A percentile compares a stretch with the other conserved stretches of the same genome.
Conservation (phyloP, 2,888 invertebrate genomes). For the Pediacus dermestoides region DNA sequence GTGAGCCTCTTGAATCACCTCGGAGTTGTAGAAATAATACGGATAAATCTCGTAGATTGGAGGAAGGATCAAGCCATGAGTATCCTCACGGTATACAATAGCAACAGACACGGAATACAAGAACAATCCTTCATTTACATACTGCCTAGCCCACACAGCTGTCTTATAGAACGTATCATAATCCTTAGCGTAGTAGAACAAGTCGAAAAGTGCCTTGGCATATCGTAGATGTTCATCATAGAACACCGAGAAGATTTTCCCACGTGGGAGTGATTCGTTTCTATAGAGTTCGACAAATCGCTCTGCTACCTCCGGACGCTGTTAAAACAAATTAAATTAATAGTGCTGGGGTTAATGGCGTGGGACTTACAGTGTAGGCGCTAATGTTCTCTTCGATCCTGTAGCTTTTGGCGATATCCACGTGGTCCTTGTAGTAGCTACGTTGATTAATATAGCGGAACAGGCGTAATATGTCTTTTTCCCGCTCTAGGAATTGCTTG, state of each 20-base stretch:
- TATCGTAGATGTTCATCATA: slow-evolving; percentile 61
- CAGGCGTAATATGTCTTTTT: slow-evolving; percentile 53
- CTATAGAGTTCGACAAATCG: slow-evolving; percentile 56
- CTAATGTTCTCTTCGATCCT: slow-evolving; percentile 58
- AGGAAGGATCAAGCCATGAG: slow-evolving; percentile 63
- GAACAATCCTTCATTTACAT: slow-evolving; percentile 68
- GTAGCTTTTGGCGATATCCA: slow-evolving; percentile 57
- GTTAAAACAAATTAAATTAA: slow-evolving; percentile 28
- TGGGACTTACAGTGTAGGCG: slow-evolving; percentile 47
- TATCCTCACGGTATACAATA: slow-evolving; percentile 61
- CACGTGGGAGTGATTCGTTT: slow-evolving; percentile 55
- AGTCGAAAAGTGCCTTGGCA: slow-evolving; percentile 61
- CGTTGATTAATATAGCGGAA: slow-evolving; percentile 64
- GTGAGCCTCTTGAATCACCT: slow-evolving; percentile 64
- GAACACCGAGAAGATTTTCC: slow-evolving; percentile 60
- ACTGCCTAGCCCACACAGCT: slow-evolving; percentile 64
- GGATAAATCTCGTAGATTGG: slow-evolving; percentile 72
- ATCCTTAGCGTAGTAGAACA: slow-evolving; percentile 67
- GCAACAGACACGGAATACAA: slow-evolving; percentile 62
- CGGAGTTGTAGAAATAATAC: slow-evolving; percentile 65
- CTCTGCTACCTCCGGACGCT: slow-evolving; percentile 58
- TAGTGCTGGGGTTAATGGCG: no score
- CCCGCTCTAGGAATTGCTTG: slow-evolving; percentile 25
- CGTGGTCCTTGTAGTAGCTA: slow-evolving; percentile 53
- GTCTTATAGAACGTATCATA: slow-evolving; percentile 67